A percentile compares a stretch with the other conserved stretches of the same genome.
phyloP scores from a whole-genome alignment of 2,888 invertebrate species.

The Thereva nobilitata region DNA sequence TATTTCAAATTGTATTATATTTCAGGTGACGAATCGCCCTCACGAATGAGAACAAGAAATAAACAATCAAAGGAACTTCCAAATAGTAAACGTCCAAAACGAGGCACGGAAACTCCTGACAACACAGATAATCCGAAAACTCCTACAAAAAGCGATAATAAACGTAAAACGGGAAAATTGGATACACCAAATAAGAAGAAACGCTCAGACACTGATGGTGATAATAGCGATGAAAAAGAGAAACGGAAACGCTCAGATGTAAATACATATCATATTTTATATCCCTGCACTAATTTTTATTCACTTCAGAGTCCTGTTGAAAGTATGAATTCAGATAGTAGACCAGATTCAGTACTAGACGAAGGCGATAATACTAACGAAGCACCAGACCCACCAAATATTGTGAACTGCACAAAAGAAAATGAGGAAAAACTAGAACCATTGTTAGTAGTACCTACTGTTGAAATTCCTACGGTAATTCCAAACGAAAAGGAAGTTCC shows the following conservation, averaged over 20 bases:
- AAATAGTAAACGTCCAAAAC: slow-evolving; percentile 63
- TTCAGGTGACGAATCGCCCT: slow-evolving; percentile 73
- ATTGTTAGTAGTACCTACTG: slow-evolving; percentile 4
- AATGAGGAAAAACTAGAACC: slow-evolving; percentile 55
- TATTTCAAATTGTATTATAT: slow-evolving; percentile 6
- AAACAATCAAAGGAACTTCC: slow-evolving; percentile 73
- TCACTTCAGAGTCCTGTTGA: slow-evolving; percentile 73
- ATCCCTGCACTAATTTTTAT: slow-evolving; percentile 15
- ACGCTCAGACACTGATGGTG: slow-evolving; percentile 58
- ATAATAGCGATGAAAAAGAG: slow-evolving; percentile 60
- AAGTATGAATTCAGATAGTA: slow-evolving; percentile 81
- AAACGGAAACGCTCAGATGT: slow-evolving; percentile 61
- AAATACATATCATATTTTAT: slow-evolving; percentile 35
- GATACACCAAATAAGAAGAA: slow-evolving; percentile 65
- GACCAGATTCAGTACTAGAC: slow-evolving; percentile 72
- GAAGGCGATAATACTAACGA: slow-evolving; percentile 62
- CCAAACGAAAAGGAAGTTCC: slow-evolving; percentile 42
- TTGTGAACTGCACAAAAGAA: slow-evolving; percentile 57
- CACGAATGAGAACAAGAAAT: slow-evolving; percentile 86
- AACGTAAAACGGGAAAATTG: slow-evolving; percentile 58
- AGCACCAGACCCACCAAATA: slow-evolving; percentile 53
- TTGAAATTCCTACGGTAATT: slow-evolving; percentile 3
- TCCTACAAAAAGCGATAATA: slow-evolving; percentile 59
- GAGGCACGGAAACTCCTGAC: slow-evolving; percentile 66
- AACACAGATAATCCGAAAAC: slow-evolving; percentile 57